Conservation (phyloP, 2,113 vertebrate genomes). For the Rhynchomys soricoides region DNA sequence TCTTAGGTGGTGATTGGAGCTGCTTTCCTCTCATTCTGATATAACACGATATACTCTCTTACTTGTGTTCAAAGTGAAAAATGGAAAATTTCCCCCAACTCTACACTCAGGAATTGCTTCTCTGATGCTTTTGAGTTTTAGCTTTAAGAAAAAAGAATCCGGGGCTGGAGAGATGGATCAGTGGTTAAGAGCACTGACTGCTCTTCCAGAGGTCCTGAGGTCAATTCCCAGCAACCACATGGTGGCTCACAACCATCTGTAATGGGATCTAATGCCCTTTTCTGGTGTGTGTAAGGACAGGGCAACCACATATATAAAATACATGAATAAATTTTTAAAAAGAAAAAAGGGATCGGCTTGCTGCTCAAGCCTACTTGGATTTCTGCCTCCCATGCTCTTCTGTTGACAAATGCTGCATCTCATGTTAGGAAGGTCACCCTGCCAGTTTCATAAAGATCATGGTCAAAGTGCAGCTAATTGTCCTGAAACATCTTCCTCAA, state of each 20-base stretch:
- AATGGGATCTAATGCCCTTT: no score
- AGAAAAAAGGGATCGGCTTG: no score
- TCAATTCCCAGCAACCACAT: no score
- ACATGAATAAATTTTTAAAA: no score
- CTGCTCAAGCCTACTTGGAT: neutral
- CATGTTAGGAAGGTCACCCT: neutral
- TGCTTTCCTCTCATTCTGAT: neutral
- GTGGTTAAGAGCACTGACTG: no score
- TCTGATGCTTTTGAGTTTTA: constrained; percentile 9
- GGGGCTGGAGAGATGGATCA: no score
- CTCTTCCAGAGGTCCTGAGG: no score
- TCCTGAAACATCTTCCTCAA: constrained; percentile 1
- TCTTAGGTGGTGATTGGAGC: neutral
- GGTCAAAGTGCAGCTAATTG: neutral
- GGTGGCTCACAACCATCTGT: no score
- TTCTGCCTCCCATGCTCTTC: neutral
- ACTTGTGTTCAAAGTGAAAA: neutral
- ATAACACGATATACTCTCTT: neutral
- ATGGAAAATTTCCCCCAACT: neutral
- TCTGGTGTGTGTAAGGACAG: no score
- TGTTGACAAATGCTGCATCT: neutral
- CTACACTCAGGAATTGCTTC: neutral
- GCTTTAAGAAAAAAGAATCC: neutral
- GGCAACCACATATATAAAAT: no score
- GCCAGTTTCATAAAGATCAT: neutral